Base-by-base conservation (phyloP, 2,888 invertebrate species). In the Geotrupes spiniger region DNA sequence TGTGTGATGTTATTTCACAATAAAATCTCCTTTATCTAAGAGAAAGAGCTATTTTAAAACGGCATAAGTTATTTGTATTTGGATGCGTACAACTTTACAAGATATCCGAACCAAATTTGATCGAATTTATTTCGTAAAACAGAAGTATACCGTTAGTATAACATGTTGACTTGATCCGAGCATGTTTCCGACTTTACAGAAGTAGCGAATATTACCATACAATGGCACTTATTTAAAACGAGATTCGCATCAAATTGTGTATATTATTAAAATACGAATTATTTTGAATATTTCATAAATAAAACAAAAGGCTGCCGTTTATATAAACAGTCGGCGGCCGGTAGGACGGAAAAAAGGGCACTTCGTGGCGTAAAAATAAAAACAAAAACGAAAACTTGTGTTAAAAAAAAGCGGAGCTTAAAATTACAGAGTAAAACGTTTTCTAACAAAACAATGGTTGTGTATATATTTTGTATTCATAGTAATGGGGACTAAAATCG, bases 251-350 rank as follows among this genome's bases (percentile, higher is more conserved):
- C 63, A 64, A 65, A 65, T 63, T 60, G 62, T 60, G 62, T 62
- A 61, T 62, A 63, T 63, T 63, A 63, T 63, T 65, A 63, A 60
- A 60, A 63, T 63, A 63, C 62, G 63, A 64, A 63, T 63, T 61
- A 65, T 65, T 65, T 63, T 62, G 60, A 63, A 63, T 63, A 63
- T 58, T 63, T 65, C 63, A 65, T 63, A 64, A 63, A 63, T 63
- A 64, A 64, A 60, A 62, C 61, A 61, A 54, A 53, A 59, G 56
- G 21, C 21, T 21, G 21, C 21, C 6, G 21, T 21, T 21, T 21
- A 21, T 21, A 21, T 21, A 21, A 21, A 21, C 21, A 21, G 21
- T 21, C 21, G 21, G 21, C 21, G 21, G 21, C 21, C 21, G 3
- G 21, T 6, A 21, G 21, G 21, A 21, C 21, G 6, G 21, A 21